Base-by-base conservation (phyloP, 1,140 invertebrate species). In the Scaptomyza hsui region DNA sequence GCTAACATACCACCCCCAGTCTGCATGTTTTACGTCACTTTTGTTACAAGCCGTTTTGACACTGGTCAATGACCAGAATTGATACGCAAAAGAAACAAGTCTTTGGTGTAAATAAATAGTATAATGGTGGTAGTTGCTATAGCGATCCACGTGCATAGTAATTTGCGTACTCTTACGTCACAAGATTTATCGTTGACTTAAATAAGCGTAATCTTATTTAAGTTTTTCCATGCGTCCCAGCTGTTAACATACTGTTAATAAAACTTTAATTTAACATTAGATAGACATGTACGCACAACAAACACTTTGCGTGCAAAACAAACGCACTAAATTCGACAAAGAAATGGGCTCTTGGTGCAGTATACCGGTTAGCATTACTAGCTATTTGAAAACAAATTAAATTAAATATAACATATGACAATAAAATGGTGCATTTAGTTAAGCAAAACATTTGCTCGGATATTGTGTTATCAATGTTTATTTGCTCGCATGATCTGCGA, bases 401-500 rank as follows among this genome's bases (percentile, higher is more conserved):
- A 10, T 32, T 1, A 10, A 10, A 32, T 10, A 10, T 10, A 32
- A 12, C 0, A 32, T 10, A 10, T 32, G 7, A 32, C 29, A 32
- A 32, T 32, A 10, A 0, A 32, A 32, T 12, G 10, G 1, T 9
- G 29, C 39, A 1, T 48, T 1, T 3, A 9, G 13, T 0, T 26
- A 1, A 10, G 6, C 26, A 15, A 6, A 5, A 29, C 16, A 2
- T 19, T 16, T 44, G 10, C 10, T 9, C 18, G n/a, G n/a, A 37
- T 21, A 21, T 21, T 21, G 19, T 21, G 4, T 21, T 2, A 21
- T 21, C 19, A 1, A 2, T 32, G 19, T 45, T 24, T n/a, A 10
- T 47, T 52, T 18, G 12, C n/a, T 60, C 4, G 9, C n/a, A 37
- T 10, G 39, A 68, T 53, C 49, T 10, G 32, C 29, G 42, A 10